Conservation (phyloP, 2,113 vertebrate species). For the Nymphicus hollandicus region DNA sequence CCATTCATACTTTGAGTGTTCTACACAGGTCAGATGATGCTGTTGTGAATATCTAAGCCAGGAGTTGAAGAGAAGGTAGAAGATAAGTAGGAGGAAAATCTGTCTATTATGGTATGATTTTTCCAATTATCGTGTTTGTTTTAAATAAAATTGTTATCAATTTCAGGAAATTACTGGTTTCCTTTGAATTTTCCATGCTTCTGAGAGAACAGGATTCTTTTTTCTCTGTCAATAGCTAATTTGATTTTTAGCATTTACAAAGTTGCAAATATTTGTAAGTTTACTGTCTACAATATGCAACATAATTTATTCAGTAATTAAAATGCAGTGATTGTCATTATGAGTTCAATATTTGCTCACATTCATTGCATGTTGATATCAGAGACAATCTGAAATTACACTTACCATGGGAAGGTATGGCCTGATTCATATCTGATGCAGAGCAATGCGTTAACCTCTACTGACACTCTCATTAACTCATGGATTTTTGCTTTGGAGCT, state of each 20-base stretch:
- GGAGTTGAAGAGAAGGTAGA: background rate
- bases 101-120: background rate
- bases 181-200: background rate
- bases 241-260: background rate
- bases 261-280: background rate
- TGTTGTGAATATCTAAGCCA: background rate
- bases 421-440: background rate
- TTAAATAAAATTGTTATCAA: background rate
- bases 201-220: background rate
- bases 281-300: background rate
- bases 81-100: background rate
- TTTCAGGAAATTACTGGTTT: background rate
- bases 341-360: background rate
- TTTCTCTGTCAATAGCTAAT: background rate
- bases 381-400: background rate
- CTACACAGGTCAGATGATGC: background rate
- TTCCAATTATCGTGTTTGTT: background rate
- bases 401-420: background rate
- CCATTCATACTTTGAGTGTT: background rate
- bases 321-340: background rate
- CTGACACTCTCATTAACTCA: slow-evolving; percentile 28
- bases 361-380: background rate
- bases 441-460: background rate
- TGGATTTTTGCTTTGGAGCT: background rate
- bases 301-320: slow-evolving; percentile 19